Evolutionary conservation across 2,888 invertebrate species (phyloP), one percentile per base, ranked within the genome.

Genomic region (Gortyna flavago): DNA sequence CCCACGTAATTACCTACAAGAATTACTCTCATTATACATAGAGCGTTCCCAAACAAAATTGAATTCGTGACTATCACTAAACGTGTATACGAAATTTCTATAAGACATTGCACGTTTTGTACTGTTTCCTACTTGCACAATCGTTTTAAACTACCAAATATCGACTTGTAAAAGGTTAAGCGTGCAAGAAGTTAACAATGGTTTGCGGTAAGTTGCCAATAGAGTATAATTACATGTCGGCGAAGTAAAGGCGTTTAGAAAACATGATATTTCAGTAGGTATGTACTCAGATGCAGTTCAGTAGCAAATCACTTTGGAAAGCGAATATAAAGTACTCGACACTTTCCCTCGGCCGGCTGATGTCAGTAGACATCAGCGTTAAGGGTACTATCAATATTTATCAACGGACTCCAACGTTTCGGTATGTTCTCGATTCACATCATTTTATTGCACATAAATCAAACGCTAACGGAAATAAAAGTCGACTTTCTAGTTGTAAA

Each of bases 31-130:
- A 90, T 90, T 89, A 85, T n/a, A n/a, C n/a, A n/a, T 75, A 67
- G 76, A 87, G 44, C 82, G 84, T 87, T 89, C 84, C 81, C 82
- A 87, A 88, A 85, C 83, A 75, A 89, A 89, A 92, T 92, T 89
- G 89, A 91, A 90, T 89, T 93, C 93, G 93, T 94, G 93, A 94
- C 92, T 90, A 89, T 91, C 89, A 83, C 89, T 89, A 91, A 91
- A 89, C 89, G 84, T 85, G 89, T 91, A 90, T 85, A 89, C 86
- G 75, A 90, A 90, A 90, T 90, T 88, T 88, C 87, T 89, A 85
- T 87, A 89, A 84, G 87, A 87, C 85, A 88, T 79, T 82, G 86
- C 92, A 92, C 91, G 91, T 90, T 88, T 85, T 87, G 86, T 77
- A 83, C 85, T 83, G 80, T 88, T 90, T 89, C 87, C 84, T 89